phyloP scores from a whole-genome alignment of 2,888 invertebrate genomes.

The Saturnia pavonia region DNA sequence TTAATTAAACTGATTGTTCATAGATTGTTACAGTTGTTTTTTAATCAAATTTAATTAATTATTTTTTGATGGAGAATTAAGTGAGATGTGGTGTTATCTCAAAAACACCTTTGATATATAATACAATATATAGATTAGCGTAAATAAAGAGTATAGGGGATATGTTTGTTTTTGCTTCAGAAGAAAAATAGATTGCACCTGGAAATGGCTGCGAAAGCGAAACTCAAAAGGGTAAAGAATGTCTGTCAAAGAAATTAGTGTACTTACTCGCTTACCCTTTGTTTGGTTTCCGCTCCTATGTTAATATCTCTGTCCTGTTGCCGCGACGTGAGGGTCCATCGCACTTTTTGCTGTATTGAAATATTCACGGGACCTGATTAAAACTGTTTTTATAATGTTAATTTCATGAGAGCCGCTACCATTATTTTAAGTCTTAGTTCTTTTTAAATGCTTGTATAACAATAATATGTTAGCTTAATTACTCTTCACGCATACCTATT shows the following conservation, averaged over 20 bases:
- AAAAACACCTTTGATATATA: no score
- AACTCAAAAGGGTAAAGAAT: conserved; percentile 76
- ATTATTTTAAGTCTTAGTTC: neutral
- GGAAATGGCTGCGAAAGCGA: conserved; percentile 78
- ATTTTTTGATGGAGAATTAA: no score
- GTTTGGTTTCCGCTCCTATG: conserved; percentile 67
- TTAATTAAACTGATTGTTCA: no score
- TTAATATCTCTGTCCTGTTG: conserved; percentile 49
- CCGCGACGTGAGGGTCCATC: conserved; percentile 21
- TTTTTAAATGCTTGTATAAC: neutral
- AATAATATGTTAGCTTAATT: neutral
- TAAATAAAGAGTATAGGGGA: conserved; percentile 38
- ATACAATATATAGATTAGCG: no score
- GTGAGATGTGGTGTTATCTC: no score
- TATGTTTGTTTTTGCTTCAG: conserved; percentile 79
- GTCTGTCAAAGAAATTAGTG: conserved; percentile 66
- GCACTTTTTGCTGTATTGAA: conserved; percentile 51
- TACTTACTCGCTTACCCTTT: conserved; percentile 73
- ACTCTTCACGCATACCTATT: no score
- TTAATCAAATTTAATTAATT: no score
- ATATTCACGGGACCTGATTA: conserved; percentile 11
- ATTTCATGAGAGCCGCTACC: neutral
- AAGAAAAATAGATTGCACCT: conserved; percentile 81
- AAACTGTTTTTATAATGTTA: neutral
- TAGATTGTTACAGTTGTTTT: no score